Percentiles rank a stretch among this genome's conserved stretches.
Evolutionary conservation across 2,888 invertebrate genomes (phyloP).

Genomic region (Beris morrisii): DNA sequence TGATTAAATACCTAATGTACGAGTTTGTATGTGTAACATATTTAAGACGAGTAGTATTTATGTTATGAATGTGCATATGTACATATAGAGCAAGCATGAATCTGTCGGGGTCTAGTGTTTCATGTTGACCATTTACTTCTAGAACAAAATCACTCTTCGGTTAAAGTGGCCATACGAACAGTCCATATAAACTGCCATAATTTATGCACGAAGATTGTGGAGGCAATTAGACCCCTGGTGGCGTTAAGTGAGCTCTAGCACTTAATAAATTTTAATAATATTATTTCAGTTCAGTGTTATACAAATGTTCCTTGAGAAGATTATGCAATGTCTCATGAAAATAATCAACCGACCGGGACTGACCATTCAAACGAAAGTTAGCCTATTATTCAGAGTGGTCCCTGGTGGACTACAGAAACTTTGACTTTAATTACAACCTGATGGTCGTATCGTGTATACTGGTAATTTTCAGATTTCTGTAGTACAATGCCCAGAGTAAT

Average conservation of each 20-base stretch:
- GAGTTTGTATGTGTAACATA: too few relatives aligned
- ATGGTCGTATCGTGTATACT: neutral
- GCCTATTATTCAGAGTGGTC: conserved; percentile 21
- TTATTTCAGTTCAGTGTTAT: conserved; percentile 10
- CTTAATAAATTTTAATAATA: conserved; percentile 35
- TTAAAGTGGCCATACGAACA: too few relatives aligned
- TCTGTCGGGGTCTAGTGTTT: too few relatives aligned
- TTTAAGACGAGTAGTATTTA: too few relatives aligned
- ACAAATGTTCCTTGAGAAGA: neutral
- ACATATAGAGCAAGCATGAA: too few relatives aligned
- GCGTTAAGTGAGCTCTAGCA: conserved; percentile 34
- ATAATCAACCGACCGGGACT: conserved; percentile 8
- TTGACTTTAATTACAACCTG: too few relatives aligned
- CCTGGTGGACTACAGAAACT: conserved; percentile 2
- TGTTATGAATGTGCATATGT: too few relatives aligned
- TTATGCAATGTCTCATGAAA: conserved; percentile 7
- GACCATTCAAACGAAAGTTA: conserved; percentile 19
- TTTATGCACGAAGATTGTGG: conserved; percentile 33
- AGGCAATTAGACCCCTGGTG: conserved; percentile 35
- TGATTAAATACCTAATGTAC: neutral
- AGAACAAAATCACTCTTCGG: too few relatives aligned
- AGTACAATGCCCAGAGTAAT: neutral
- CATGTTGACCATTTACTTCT: too few relatives aligned
- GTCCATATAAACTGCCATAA: conserved; percentile 31
- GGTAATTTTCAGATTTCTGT: neutral